phyloP scores from a whole-genome alignment of 2,888 invertebrate genomes.

The Amblyjoppa proteus region DNA sequence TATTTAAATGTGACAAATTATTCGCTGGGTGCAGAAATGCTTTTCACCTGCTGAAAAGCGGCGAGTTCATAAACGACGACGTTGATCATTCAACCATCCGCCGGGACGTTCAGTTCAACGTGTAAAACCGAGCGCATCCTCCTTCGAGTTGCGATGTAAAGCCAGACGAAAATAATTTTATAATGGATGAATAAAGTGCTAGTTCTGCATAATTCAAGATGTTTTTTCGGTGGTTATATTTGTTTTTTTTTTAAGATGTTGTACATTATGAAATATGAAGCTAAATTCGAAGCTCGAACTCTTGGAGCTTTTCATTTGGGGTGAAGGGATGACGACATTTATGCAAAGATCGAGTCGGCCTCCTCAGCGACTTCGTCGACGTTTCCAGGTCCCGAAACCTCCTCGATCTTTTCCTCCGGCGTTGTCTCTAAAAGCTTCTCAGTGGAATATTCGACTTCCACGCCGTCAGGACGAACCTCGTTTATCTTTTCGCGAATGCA shows the following conservation, averaged over 20 bases:
- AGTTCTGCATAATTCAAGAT: no score
- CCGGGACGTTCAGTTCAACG: conserved; percentile 36
- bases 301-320: neutral
- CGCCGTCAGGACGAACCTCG: neutral
- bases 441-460: neutral
- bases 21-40: neutral
- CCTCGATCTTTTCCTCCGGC: neutral
- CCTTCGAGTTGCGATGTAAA: neutral
- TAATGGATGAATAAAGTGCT: neutral
- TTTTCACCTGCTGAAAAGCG: neutral
- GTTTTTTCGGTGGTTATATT: no score
- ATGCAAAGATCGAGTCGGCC: neutral
- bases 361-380: neutral
- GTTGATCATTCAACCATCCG: conserved; percentile 55
- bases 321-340: neutral
- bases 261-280: neutral
- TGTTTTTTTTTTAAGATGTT: neutral
- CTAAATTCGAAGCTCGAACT: neutral
- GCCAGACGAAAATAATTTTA: neutral
- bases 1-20: no score
- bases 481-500: conserved; percentile 52
- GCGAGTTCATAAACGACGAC: conserved; percentile 35
- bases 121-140: conserved; percentile 34
- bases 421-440: neutral
- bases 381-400: neutral